Evolutionary conservation across 2,888 invertebrate genomes (phyloP).

Genomic region (Amphipyra berbera): DNA sequence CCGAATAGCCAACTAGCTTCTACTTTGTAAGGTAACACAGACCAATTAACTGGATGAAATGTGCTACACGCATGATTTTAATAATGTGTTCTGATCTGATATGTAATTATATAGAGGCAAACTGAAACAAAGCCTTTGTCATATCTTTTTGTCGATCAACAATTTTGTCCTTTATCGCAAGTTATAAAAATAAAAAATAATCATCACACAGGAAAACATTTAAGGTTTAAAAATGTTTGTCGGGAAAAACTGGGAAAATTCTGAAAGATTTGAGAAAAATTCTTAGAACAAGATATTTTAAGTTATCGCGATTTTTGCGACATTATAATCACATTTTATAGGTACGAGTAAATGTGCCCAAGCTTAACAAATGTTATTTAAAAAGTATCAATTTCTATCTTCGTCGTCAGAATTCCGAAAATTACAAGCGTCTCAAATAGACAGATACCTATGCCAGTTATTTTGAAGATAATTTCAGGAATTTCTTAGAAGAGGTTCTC

Average conservation of each 20-base stretch:
- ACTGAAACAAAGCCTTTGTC: too few relatives aligned
- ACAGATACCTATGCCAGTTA: slow-evolving; percentile 44
- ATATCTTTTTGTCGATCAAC: too few relatives aligned
- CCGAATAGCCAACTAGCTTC: slow-evolving; percentile 37
- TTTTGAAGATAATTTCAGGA: slow-evolving; percentile 51
- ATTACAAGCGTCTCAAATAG: slow-evolving; percentile 51
- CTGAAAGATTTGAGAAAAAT: not conserved
- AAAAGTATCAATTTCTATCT: slow-evolving; percentile 36
- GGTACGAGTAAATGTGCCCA: not conserved
- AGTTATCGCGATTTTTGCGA: not conserved
- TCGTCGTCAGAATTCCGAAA: slow-evolving; percentile 43
- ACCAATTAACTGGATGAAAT: slow-evolving; percentile 29
- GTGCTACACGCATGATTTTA: slow-evolving; percentile 17
- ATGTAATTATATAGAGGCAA: too few relatives aligned
- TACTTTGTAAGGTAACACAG: slow-evolving; percentile 36
- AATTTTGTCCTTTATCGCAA: too few relatives aligned
- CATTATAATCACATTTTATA: slow-evolving; percentile 7
- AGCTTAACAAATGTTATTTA: slow-evolving; percentile 19
- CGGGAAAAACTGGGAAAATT: not conserved
- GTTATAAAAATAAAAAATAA: too few relatives aligned
- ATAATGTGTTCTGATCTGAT: not conserved
- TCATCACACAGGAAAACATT: too few relatives aligned
- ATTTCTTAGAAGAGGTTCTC: slow-evolving; percentile 47
- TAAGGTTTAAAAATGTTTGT: too few relatives aligned
- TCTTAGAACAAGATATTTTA: not conserved